These are phyloP conservation scores for Styela plicata DNA, from an alignment of 23 tunicate genomes.

Conservation along the genomic window DNA sequence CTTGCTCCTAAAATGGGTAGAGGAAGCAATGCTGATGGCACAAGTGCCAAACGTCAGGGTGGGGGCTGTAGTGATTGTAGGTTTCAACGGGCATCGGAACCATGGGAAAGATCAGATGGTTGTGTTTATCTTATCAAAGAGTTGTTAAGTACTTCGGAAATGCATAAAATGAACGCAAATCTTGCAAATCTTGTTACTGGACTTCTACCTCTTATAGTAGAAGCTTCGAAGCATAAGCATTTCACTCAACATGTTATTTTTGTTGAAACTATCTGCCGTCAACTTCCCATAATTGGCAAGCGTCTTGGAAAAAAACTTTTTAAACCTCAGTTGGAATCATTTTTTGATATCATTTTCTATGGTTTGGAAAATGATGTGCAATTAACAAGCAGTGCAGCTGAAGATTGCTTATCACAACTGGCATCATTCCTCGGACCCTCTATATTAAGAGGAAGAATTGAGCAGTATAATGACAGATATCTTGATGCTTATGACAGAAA, in stretches of 20 bases:
- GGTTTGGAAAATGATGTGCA: conserved; percentile 60
- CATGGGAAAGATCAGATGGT: conserved; percentile 96
- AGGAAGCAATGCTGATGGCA: conserved; percentile 27
- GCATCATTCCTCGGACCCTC: conserved; percentile 66
- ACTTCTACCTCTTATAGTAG: conserved; percentile 38
- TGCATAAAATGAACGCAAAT: background rate
- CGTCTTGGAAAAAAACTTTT: conserved; percentile 61
- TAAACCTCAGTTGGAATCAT: conserved; percentile 62
- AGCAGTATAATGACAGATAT: conserved; percentile 37
- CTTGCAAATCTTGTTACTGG: background rate
- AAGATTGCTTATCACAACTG: conserved; percentile 67
- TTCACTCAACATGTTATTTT: conserved; percentile 71
- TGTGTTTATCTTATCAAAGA: conserved; percentile 72
- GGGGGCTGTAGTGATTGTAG: conserved; percentile 86
- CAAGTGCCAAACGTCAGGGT: background rate
- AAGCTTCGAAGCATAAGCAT: conserved; percentile 49
- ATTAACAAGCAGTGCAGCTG: conserved; percentile 74
- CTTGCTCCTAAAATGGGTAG: conserved; percentile 91
- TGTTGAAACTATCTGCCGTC: conserved; percentile 75
- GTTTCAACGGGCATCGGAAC: conserved; percentile 78
- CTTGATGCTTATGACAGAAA: conserved; percentile 17
- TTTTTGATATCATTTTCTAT: conserved; percentile 72
- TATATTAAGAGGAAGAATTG: conserved; percentile 78
- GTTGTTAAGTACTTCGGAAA: conserved; percentile 1
- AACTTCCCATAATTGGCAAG: conserved; percentile 66